Evolutionary conservation across 2,797 vertebrate species (phyloP).

Genomic region (Philypnodon macrostomus): DNA sequence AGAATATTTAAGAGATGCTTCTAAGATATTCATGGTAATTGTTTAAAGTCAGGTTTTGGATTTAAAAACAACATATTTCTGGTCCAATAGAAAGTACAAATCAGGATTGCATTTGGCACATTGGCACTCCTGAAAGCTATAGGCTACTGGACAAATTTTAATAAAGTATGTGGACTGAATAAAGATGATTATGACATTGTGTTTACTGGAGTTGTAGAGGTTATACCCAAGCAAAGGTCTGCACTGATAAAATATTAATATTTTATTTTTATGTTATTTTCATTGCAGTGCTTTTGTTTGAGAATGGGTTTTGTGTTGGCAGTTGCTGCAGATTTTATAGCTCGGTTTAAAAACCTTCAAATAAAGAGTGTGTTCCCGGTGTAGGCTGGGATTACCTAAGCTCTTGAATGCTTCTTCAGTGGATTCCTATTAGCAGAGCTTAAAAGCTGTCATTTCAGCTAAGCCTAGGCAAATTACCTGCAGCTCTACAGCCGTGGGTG

Average conservation of each 20-base stretch:
- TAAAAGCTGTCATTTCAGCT: constrained; percentile 58
- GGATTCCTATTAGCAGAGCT: constrained; percentile 61
- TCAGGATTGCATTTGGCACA: too few relatives aligned
- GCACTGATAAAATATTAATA: constrained; percentile 13
- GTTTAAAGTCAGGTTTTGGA: too few relatives aligned
- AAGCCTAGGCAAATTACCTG: constrained; percentile 47
- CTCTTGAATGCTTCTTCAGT: constrained; percentile 60
- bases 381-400: constrained; percentile 45
- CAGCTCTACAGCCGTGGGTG: constrained; percentile 12
- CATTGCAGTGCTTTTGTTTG: background rate
- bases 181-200: constrained; percentile 27
- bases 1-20: too few relatives aligned
- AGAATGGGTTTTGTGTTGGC: constrained; percentile 7
- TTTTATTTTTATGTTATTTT: constrained; percentile 11
- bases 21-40: too few relatives aligned
- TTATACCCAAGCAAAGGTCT: constrained; percentile 16
- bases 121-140: too few relatives aligned
- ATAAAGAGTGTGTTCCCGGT: constrained; percentile 31
- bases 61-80: too few relatives aligned
- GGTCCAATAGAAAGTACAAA: too few relatives aligned
- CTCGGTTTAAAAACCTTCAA: constrained; percentile 23
- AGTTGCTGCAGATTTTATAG: constrained; percentile 21
- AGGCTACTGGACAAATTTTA: background rate
- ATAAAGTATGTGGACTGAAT: constrained; percentile 8
- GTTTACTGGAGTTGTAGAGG: constrained; percentile 21